These are phyloP conservation scores for Pandemis heparana DNA, from an alignment of 2,888 invertebrate species.

Conservation along the genomic window DNA sequence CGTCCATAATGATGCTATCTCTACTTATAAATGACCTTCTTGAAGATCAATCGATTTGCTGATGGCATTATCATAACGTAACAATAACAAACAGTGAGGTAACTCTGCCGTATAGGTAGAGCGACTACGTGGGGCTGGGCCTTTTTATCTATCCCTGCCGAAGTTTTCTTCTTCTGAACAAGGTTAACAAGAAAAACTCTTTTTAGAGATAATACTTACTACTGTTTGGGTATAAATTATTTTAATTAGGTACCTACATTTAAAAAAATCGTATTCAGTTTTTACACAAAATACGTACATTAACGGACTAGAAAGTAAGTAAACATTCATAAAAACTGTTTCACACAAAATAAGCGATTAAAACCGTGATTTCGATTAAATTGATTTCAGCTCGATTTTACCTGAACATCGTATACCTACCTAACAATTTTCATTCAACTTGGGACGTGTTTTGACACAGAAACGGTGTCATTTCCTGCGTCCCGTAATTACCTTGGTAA, in stretches of 20 bases:
- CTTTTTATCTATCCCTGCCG: too few relatives aligned
- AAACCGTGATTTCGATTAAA: not conserved
- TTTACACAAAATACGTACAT: too few relatives aligned
- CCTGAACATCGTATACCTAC: not conserved
- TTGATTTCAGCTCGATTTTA: constrained; percentile 6
- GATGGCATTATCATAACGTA: not conserved
- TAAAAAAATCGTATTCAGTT: too few relatives aligned
- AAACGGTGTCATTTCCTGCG: constrained; percentile 30
- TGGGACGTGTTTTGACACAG: constrained; percentile 14
- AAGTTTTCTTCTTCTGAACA: too few relatives aligned
- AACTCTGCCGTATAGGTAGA: too few relatives aligned
- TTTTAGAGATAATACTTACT: too few relatives aligned
- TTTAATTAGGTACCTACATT: too few relatives aligned
- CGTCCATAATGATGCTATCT: constrained; percentile 33
- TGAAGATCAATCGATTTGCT: constrained; percentile 16
- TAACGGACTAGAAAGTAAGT: not conserved
- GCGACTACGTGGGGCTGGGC: too few relatives aligned
- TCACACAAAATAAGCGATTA: not conserved
- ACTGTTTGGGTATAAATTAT: too few relatives aligned
- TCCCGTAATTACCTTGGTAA: constrained; percentile 10
- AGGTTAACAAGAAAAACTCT: too few relatives aligned
- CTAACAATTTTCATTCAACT: not conserved
- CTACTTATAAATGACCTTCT: constrained; percentile 31
- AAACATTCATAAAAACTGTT: not conserved
- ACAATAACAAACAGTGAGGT: too few relatives aligned